phyloP scores from a whole-genome alignment of 2,888 invertebrate genomes.

The Orchesellides sinensis region DNA sequence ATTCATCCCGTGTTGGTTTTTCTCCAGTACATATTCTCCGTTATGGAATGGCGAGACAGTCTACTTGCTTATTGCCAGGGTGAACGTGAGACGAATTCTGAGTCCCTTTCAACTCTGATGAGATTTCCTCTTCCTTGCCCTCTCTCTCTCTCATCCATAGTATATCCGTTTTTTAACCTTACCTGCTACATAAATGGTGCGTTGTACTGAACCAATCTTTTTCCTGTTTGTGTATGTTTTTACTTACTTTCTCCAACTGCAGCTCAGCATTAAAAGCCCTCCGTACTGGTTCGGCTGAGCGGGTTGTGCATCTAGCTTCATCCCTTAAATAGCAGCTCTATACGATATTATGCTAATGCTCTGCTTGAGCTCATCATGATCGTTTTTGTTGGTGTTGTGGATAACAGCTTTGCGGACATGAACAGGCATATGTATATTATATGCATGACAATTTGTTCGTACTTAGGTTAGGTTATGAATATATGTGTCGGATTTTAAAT shows the following conservation, averaged over 20 bases:
- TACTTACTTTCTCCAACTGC: background rate
- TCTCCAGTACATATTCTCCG: conserved; percentile 36
- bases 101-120: conserved; percentile 75
- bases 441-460: background rate
- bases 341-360: conserved; percentile 47
- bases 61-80: conserved; percentile 75
- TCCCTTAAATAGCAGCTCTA: conserved; percentile 37
- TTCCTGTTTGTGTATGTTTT: conserved; percentile 10
- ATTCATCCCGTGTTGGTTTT: conserved; percentile 74
- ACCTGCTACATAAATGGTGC: background rate
- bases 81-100: conserved; percentile 74
- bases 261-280: background rate
- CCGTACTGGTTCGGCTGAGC: background rate
- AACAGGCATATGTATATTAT: conserved; percentile 8
- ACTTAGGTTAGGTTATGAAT: background rate
- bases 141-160: conserved; percentile 30
- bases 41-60: conserved; percentile 60
- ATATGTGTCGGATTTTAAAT: too few relatives aligned
- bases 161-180: conserved; percentile 16
- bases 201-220: background rate
- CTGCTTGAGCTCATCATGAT: conserved; percentile 32
- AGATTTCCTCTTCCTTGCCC: conserved; percentile 70
- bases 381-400: conserved; percentile 35
- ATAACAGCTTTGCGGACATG: conserved; percentile 19
- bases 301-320: conserved; percentile 21